These are phyloP conservation scores for Hydropsyche tenuis DNA, from an alignment of 1,140 invertebrate species.

Conservation along the genomic window DNA sequence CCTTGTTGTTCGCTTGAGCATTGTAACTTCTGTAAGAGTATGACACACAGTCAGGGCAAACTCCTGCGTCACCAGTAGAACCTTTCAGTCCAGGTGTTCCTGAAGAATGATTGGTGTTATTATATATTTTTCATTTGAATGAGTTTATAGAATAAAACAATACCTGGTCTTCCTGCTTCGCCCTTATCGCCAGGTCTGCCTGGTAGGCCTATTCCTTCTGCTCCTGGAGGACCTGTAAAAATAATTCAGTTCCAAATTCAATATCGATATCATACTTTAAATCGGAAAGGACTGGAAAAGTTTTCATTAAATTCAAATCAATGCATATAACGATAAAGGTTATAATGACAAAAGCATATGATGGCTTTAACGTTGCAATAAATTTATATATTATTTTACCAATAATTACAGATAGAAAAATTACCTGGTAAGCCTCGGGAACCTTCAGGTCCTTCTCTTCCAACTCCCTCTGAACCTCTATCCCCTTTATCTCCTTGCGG, in stretches of 20 bases:
- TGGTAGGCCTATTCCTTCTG: constrained; percentile 42
- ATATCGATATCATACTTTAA: not conserved
- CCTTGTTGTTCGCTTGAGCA: constrained; percentile 45
- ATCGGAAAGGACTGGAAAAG: not conserved
- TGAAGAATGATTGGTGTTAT: constrained; percentile 12
- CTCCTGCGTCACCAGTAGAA: constrained; percentile 33
- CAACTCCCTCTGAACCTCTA: constrained; percentile 70
- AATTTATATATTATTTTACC: too few species aligned
- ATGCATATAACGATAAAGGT: too few species aligned
- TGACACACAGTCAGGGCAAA: constrained; percentile 44
- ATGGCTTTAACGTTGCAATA: too few species aligned
- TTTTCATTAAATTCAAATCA: not conserved
- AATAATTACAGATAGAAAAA: not conserved
- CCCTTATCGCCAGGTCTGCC: constrained; percentile 47
- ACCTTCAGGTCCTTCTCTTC: constrained; percentile 73
- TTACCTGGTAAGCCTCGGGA: constrained; percentile 69
- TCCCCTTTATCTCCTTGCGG: constrained; percentile 77
- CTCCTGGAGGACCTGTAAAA: constrained; percentile 40
- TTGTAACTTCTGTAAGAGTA: constrained; percentile 39
- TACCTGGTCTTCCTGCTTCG: constrained; percentile 48
- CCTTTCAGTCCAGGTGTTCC: constrained; percentile 39
- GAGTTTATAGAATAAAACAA: not conserved
- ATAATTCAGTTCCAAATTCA: not conserved
- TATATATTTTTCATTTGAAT: not conserved
- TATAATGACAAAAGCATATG: too few species aligned